Evolutionary conservation across 2,797 vertebrate species (phyloP).

Genomic region (Melanotaenia nigrans): DNA sequence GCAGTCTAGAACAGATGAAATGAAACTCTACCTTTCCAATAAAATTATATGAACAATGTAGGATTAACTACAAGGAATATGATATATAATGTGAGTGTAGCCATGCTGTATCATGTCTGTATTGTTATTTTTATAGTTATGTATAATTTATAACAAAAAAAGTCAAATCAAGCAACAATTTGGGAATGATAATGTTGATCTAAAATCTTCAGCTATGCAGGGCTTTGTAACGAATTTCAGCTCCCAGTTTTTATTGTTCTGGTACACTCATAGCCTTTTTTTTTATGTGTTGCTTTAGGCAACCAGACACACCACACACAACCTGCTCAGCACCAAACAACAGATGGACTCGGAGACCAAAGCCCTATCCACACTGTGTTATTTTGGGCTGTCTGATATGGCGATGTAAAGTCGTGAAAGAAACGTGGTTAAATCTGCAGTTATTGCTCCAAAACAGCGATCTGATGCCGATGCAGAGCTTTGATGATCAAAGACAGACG

Average conservation of each 20-base stretch:
- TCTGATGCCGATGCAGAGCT: neutral
- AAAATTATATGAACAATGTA: slow-evolving; percentile 16
- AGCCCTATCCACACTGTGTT: neutral
- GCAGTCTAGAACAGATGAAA: slow-evolving; percentile 21
- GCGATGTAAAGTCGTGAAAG: neutral
- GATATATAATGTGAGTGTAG: neutral
- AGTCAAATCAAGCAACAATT: neutral
- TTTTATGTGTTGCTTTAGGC: neutral
- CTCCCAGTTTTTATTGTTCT: neutral
- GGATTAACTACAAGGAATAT: slow-evolving; percentile 23
- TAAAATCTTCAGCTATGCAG: neutral
- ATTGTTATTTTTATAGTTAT: neutral
- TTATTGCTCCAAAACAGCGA: neutral
- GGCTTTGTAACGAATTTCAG: neutral
- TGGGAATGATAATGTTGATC: neutral
- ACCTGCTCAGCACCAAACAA: slow-evolving; percentile 7
- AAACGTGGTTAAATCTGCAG: slow-evolving; percentile 6
- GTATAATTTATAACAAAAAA: neutral
- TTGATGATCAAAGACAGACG: neutral
- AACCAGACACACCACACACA: neutral
- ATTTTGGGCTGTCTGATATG: neutral
- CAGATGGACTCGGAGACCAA: slow-evolving; percentile 2
- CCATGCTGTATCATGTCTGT: neutral
- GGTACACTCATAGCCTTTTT: neutral
- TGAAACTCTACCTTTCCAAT: slow-evolving; percentile 15